A percentile compares a stretch with the other conserved stretches of the same genome.
These are phyloP conservation scores for Cettia cetti DNA, from an alignment of 2,113 vertebrate species.

Conservation along the genomic window DNA sequence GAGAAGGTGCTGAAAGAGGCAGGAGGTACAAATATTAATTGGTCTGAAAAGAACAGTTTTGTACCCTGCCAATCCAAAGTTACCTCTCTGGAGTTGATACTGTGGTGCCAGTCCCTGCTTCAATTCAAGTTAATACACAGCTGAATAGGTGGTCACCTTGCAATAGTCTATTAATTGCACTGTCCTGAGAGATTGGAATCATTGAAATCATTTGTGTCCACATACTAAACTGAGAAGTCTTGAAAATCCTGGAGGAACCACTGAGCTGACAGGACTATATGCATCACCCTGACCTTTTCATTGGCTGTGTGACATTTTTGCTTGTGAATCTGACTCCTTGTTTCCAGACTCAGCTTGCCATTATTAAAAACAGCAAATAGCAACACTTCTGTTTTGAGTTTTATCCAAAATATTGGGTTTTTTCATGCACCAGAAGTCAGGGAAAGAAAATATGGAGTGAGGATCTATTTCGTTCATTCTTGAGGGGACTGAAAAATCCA, in stretches of 20 bases:
- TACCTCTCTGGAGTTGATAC: neutral
- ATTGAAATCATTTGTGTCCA: neutral
- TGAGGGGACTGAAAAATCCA: neutral
- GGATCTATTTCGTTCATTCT: neutral
- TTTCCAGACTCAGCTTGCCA: neutral
- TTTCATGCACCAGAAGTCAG: neutral
- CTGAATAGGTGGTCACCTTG: neutral
- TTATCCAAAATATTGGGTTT: neutral
- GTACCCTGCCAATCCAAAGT: neutral
- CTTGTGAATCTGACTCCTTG: neutral
- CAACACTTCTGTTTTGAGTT: neutral
- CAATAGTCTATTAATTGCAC: neutral
- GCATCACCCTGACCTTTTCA: neutral
- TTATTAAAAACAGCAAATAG: neutral
- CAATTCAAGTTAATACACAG: neutral
- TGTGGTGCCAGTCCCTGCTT: neutral
- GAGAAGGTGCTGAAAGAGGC: neutral
- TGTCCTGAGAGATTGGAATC: neutral
- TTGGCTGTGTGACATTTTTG: neutral
- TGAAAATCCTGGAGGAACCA: neutral
- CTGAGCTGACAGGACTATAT: neutral
- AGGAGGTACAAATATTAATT: neutral
- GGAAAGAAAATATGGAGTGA: neutral
- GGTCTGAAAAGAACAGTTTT: neutral
- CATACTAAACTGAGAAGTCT: neutral